Base-by-base conservation (phyloP, 2,888 invertebrate species). In the Himalopsyche japonica region DNA sequence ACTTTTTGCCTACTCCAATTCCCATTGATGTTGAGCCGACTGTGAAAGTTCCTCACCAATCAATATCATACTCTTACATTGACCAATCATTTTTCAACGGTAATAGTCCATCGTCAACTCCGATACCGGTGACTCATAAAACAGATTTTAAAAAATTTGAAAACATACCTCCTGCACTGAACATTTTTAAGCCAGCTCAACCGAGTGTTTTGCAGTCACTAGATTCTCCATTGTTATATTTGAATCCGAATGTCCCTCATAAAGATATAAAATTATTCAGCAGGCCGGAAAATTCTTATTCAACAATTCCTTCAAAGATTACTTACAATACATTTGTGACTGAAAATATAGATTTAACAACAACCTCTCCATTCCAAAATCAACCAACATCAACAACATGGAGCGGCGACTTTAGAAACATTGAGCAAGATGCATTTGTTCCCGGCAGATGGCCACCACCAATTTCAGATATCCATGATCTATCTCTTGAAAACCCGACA, bases 201-300 rank as follows among this genome's bases (percentile, higher is more conserved):
- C 92, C 92, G 88, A 90, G 89, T 87, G 91, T 91, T 88, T 90
- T 92, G 86, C 92, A 92, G 85, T 89, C 93, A 76, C 91, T 94
- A 30, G 94, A 94, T 88, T 93, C 94, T 3, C 94, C 94, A n/a
- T 90, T 94, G 76, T 90, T 92, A 64, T 93, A 93, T 88, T 88
- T 92, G 1, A 92, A 91, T 86, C 92, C 92, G 34, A 92, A 91
- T 88, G 91, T 91, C 82, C 92, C 93, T 0, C 93, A 93, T 85
- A 94, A 94, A 87, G 92, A 92, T 79, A 92, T 92, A 7, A 91
- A 90, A 70, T 89, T 91, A 84, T 93, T 92, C 87, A 88, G 57
- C 15, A 10, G n/a, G 0, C 57, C 57, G 1, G 57, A 6, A 20
- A 20, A 20, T 24, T 20, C 57, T 34, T 64, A n/a, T 30, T 91